Conservation (phyloP, 1,140 invertebrate genomes). For the Rhopalosiphum maidis region DNA sequence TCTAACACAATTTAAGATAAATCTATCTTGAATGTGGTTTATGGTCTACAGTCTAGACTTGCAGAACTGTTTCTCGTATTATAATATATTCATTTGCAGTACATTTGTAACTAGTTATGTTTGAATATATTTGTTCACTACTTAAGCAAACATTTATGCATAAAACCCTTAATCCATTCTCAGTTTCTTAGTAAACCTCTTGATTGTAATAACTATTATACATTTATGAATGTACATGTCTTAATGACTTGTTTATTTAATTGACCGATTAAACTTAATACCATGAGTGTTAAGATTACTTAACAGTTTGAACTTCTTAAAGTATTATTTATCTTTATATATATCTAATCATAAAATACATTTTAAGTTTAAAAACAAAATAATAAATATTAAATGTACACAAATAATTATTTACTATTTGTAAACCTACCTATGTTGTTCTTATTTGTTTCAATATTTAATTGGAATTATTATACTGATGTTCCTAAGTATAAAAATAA, state of each 20-base stretch:
- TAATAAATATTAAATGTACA: no score
- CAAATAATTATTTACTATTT: not conserved
- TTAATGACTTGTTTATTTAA: not conserved
- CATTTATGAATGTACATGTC: not conserved
- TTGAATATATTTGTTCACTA: not conserved
- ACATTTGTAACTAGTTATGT: not conserved
- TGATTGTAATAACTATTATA: not conserved
- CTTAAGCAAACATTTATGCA: not conserved
- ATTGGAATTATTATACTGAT: not conserved
- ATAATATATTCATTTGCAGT: constrained; percentile 47
- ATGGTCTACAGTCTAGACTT: constrained; percentile 40
- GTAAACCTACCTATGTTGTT: not conserved
- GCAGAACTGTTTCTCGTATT: not conserved
- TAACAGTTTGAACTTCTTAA: not conserved
- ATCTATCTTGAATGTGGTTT: not conserved
- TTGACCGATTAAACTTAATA: not conserved
- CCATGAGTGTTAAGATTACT: not conserved
- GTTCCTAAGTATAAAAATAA: not conserved
- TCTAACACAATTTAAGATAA: not conserved
- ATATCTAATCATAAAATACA: not conserved
- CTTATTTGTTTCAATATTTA: not conserved
- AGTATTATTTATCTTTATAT: not conserved
- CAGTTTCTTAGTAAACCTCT: not conserved
- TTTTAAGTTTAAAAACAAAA: no score
- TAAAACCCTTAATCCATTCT: not conserved